These are phyloP conservation scores for Yponomeuta sedellus DNA, from an alignment of 2,888 invertebrate genomes.

Conservation along the genomic window DNA sequence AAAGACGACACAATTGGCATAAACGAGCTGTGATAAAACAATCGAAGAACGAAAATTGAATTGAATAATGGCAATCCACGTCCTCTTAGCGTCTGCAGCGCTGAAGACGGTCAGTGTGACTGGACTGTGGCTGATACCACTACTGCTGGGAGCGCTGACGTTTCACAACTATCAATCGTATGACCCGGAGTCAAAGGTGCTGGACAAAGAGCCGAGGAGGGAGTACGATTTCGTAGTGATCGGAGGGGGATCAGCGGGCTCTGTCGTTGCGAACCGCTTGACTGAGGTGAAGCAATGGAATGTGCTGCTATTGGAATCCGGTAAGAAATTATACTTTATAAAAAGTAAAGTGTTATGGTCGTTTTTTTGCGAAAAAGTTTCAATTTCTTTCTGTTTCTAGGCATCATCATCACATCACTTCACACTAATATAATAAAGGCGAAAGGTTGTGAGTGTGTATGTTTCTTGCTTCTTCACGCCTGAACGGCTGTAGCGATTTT, in stretches of 20 bases:
- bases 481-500: too few species aligned
- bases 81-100: conserved; percentile 85
- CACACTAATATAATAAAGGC: too few species aligned
- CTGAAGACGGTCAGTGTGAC: conserved; percentile 86
- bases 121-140: conserved; percentile 89
- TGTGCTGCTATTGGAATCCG: conserved; percentile 86
- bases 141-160: conserved; percentile 87
- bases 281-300: conserved; percentile 87
- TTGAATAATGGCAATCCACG: conserved; percentile 81
- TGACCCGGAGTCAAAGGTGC: conserved; percentile 87
- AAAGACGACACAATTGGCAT: conserved; percentile 16
- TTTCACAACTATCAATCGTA: conserved; percentile 87
- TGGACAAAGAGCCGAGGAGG: conserved; percentile 81
- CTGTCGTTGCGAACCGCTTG: conserved; percentile 89
- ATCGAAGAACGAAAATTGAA: conserved; percentile 3
- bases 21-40: conserved; percentile 27
- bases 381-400: too few species aligned
- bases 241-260: conserved; percentile 93
- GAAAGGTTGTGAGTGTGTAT: too few species aligned
- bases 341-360: too few species aligned
- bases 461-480: too few species aligned
- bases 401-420: too few species aligned
- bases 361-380: too few species aligned
- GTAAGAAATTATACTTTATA: too few species aligned
- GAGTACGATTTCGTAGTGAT: conserved; percentile 91